Evolutionary conservation across 2,888 invertebrate genomes (phyloP), one percentile per base, ranked within the genome.

Genomic region (Coremacera marginata): DNA sequence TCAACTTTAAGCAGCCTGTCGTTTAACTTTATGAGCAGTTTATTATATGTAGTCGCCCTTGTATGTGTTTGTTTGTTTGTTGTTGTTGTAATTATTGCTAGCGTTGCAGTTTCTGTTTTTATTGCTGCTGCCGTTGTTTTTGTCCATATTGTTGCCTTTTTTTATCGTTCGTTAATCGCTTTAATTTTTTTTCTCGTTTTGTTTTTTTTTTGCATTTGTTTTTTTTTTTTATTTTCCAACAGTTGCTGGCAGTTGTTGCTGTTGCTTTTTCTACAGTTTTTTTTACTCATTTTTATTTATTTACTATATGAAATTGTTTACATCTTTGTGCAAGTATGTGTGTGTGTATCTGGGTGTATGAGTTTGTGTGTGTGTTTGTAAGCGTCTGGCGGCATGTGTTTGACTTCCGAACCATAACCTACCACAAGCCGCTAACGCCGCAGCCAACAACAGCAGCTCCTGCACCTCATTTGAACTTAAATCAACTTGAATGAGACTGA

Each of bases 331-430:
- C n/a, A n/a, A n/a, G n/a, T n/a, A n/a, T n/a, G n/a, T n/a, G n/a
- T n/a, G n/a, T 60, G 5, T 14, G 8, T 4, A 16, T 27, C 11
- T 11, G 37, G 19, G n/a, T 31, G 5, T 4, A 3, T 11, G 34
- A 37, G 14, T 65, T 31, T 31, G 37, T 34, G 37, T 31, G 4
- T 60, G 25, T n/a, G 8, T 19, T 14, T 44, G 44, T 22, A n/a
- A n/a, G n/a, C 37, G 67, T 16, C 63, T 31, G 44, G 19, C 37
- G 37, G 63, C 31, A 31, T 31, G n/a, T 63, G 63, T 31, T 65
- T n/a, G 60, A 60, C 60, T 60, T 60, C 22, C 27, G 60, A 60
- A 37, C 37, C 67, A 67, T 67, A 67, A 67, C 67, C 67, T 67
- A 67, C 67, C 67, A 22, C 19, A 67, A 67, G n/a, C 14, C 8